These are phyloP conservation scores for Glossophaga mutica DNA, from an alignment of 2,797 vertebrate genomes.

Conservation along the genomic window DNA sequence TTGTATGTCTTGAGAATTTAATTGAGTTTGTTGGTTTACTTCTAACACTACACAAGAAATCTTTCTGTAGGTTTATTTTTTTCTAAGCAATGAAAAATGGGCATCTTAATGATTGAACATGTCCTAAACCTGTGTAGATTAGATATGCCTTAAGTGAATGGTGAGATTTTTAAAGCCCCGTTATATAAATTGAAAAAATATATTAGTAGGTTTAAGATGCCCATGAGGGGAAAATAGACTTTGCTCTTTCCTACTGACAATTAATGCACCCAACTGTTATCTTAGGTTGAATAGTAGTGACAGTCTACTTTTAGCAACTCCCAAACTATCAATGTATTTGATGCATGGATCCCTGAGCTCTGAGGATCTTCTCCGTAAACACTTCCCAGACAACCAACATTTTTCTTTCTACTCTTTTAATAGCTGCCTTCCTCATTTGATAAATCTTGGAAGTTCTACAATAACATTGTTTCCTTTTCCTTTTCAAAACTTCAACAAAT, in stretches of 20 bases:
- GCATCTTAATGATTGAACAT: slow-evolving; percentile 35
- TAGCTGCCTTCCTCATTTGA: neutral
- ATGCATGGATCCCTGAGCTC: neutral
- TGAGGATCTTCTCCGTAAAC: slow-evolving; percentile 15
- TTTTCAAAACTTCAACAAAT: slow-evolving; percentile 13
- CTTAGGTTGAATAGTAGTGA: neutral
- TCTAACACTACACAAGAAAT: neutral
- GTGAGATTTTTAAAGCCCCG: neutral
- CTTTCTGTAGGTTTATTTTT: neutral
- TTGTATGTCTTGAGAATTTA: slow-evolving; percentile 54
- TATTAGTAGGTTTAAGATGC: slow-evolving; percentile 38
- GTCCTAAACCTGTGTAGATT: slow-evolving; percentile 3
- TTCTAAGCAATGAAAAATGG: neutral
- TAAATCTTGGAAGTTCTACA: neutral
- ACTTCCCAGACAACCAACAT: neutral
- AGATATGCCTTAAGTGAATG: slow-evolving; percentile 37
- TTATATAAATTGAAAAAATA: slow-evolving; percentile 21
- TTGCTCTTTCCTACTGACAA: slow-evolving; percentile 16
- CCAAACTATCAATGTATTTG: neutral
- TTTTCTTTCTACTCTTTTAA: slow-evolving; percentile 31
- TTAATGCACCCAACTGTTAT: neutral
- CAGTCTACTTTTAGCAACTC: slow-evolving; percentile 41
- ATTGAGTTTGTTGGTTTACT: slow-evolving; percentile 64
- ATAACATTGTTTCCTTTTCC: neutral
- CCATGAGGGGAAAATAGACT: neutral